Evolutionary conservation across 1,140 invertebrate species (phyloP).

Genomic region (Cyclina sinensis): DNA sequence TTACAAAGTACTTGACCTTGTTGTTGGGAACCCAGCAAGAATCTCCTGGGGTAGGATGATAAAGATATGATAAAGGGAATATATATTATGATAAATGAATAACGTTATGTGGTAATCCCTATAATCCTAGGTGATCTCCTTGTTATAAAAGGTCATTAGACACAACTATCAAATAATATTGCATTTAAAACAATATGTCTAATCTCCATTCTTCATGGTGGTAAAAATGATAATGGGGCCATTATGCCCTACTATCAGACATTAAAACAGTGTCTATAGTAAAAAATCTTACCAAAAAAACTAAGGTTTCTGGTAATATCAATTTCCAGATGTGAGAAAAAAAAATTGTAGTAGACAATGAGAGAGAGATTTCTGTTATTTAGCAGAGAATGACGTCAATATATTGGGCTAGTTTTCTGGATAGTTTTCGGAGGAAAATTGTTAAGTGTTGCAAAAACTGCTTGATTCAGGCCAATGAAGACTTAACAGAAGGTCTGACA

Average conservation of each 20-base stretch:
- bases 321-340: too few relatives aligned
- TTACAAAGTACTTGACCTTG: neutral
- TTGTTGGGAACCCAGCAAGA: neutral
- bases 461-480: too few relatives aligned
- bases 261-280: neutral
- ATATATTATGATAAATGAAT: neutral
- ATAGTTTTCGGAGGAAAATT: too few relatives aligned
- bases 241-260: neutral
- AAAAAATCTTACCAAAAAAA: neutral
- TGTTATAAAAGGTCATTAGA: neutral
- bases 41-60: neutral
- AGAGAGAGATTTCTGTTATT: too few relatives aligned
- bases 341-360: too few relatives aligned
- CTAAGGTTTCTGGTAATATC: too few relatives aligned
- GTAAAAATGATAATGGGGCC: neutral
- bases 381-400: too few relatives aligned
- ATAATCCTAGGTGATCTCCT: neutral
- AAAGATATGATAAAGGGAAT: neutral
- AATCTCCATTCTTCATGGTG: neutral
- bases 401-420: too few relatives aligned
- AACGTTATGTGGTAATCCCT: neutral
- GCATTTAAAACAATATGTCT: neutral
- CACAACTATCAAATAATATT: neutral
- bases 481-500: too few relatives aligned
- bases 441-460: too few relatives aligned